These are phyloP conservation scores for Dicycla oo DNA, from an alignment of 2,888 invertebrate genomes.

Conservation along the genomic window DNA sequence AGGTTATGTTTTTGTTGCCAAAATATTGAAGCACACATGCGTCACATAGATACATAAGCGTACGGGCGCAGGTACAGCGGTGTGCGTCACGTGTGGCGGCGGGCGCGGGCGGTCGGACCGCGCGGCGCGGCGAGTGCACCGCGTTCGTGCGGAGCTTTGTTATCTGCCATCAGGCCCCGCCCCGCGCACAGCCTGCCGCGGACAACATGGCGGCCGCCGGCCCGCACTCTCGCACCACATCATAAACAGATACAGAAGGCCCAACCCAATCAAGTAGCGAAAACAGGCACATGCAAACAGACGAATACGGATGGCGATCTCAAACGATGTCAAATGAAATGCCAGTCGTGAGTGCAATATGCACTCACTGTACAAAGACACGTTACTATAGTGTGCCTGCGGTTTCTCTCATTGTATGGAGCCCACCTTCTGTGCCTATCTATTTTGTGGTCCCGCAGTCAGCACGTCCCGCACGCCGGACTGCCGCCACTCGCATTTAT, in stretches of 20 bases:
- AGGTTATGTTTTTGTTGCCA: constrained; percentile 24
- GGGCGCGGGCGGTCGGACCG: constrained; percentile 37
- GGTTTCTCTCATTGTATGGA: not conserved
- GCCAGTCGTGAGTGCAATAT: not conserved
- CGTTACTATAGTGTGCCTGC: not conserved
- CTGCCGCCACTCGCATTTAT: constrained; percentile 75
- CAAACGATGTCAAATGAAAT: not conserved
- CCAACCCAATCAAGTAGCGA: not conserved
- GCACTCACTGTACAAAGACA: not conserved
- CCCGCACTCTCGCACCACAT: constrained; percentile 54
- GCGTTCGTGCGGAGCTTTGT: constrained; percentile 76
- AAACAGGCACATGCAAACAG: not conserved
- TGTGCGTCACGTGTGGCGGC: constrained; percentile 30
- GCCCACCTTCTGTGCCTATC: not conserved
- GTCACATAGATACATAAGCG: constrained; percentile 35
- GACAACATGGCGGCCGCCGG: constrained; percentile 71
- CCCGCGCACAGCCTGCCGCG: constrained; percentile 66
- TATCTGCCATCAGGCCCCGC: constrained; percentile 84
- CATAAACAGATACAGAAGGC: not conserved
- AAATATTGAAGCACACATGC: constrained; percentile 19
- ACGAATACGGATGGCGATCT: not conserved
- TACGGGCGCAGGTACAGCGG: constrained; percentile 29
- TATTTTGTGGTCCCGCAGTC: constrained; percentile 52
- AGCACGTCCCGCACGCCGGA: constrained; percentile 59
- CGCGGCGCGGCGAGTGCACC: constrained; percentile 38